Conservation (phyloP, 1,140 invertebrate species). For the Drosophila santomea region DNA sequence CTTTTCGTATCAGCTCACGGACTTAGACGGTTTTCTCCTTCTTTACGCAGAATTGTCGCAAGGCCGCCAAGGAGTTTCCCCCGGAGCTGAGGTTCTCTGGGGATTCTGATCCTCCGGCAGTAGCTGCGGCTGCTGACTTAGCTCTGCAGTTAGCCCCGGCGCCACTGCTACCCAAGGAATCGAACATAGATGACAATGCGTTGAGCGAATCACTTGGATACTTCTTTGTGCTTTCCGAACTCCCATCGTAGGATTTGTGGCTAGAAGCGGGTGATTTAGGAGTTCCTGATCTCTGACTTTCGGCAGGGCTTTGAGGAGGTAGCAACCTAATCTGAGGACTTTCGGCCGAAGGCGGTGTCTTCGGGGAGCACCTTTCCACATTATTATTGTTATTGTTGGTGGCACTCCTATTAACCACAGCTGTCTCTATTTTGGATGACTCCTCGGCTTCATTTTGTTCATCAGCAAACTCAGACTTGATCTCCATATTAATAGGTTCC, state of each 20-base stretch:
- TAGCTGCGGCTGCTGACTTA: conserved; percentile 58
- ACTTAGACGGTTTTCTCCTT: conserved; percentile 84
- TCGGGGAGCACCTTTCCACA: conserved; percentile 63
- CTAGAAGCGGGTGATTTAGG: conserved; percentile 89
- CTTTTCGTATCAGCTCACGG: conserved; percentile 38
- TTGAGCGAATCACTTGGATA: conserved; percentile 88
- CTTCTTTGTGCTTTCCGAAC: conserved; percentile 87
- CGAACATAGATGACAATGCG: conserved; percentile 94
- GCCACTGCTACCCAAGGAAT: conserved; percentile 84
- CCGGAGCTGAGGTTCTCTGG: conserved; percentile 75
- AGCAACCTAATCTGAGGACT: conserved; percentile 55
- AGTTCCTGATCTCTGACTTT: conserved; percentile 89
- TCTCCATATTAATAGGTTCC: conserved; percentile 87
- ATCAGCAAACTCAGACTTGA: conserved; percentile 67
- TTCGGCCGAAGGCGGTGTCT: conserved; percentile 36
- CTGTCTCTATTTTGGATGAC: conserved; percentile 52
- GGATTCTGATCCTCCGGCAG: conserved; percentile 43
- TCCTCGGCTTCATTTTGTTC: conserved; percentile 35
- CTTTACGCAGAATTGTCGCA: conserved; percentile 83
- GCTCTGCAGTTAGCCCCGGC: conserved; percentile 53
- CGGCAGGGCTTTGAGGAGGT: conserved; percentile 84
- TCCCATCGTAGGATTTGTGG: conserved; percentile 85
- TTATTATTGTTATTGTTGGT: conserved; percentile 66
- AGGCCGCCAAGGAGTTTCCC: conserved; percentile 73
- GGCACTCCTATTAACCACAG: conserved; percentile 56